A percentile compares a stretch with the other conserved stretches of the same genome.
These are phyloP conservation scores for Cydia splendana DNA, from an alignment of 1,140 invertebrate genomes.

Conservation along the genomic window DNA sequence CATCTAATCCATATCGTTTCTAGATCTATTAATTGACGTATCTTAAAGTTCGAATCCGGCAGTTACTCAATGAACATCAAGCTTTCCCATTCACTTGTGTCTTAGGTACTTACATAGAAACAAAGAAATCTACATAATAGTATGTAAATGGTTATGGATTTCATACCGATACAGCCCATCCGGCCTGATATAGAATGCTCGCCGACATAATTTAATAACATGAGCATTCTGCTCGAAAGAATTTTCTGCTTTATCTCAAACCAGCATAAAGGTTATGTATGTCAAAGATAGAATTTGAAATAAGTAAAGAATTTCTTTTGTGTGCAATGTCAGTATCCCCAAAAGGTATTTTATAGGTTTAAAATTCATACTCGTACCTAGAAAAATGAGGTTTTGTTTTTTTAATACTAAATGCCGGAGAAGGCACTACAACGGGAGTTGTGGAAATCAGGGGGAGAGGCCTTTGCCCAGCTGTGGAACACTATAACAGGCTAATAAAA, in stretches of 20 bases:
- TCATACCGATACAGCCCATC: conserved; percentile 17
- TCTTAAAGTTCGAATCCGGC: no score
- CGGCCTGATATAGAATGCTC: conserved; percentile 24
- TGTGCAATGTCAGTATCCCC: neutral
- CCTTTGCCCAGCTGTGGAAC: no score
- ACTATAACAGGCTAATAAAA: no score
- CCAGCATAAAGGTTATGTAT: conserved; percentile 22
- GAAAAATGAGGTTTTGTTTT: no score
- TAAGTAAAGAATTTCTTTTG: neutral
- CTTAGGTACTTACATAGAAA: neutral
- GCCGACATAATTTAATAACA: conserved; percentile 27
- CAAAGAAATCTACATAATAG: conserved; percentile 24
- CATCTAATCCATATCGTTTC: no score
- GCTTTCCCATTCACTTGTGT: neutral
- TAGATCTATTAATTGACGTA: no score
- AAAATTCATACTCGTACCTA: no score
- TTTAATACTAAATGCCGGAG: no score
- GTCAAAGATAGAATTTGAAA: conserved; percentile 15
- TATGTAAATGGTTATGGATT: conserved; percentile 17
- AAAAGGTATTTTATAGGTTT: no score
- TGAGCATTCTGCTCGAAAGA: conserved; percentile 7
- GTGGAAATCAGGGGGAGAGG: no score
- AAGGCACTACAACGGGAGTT: no score
- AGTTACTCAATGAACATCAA: conserved; percentile 4
- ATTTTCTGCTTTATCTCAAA: conserved; percentile 7